Evolutionary conservation across 2,888 invertebrate species (phyloP), one percentile per base, ranked within the genome.

Genomic region (Flabesymbios commensalis): DNA sequence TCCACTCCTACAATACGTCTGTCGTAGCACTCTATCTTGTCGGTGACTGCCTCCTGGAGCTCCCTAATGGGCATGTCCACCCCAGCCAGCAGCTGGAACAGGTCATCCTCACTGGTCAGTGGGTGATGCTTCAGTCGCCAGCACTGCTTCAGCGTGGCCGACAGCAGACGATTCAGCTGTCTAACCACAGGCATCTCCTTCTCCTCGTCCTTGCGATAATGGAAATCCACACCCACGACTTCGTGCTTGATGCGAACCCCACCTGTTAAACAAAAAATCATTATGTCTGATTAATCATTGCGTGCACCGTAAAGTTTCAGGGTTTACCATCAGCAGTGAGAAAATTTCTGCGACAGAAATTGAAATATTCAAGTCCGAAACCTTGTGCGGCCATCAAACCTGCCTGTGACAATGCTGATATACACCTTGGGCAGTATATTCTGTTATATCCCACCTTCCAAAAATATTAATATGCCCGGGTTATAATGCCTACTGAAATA

Each of bases 91-190:
- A 53, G 17, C 17, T 58, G 56, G 39, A 26, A 56, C 41, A 65
- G 62, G 59, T 70, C 66, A 10, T 31, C 47, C 2, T 63, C 56
- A 14, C 17, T 26, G 22, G 64, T 63, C 22, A 69, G 58, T 10
- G 67, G 59, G 57, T 70, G 70, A 47, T 65, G 67, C 49, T 70
- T 70, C 14, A 64, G 56, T 4, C 70, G 64, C 67, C 67, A 67
- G 49, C 69, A 66, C 45, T 67, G 69, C 19, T 64, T 57, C 48
- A 70, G 31, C 24, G 49, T 45, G 10, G 63, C 33, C n/a, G 45
- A 42, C 19, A 70, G 52, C 48, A 70, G 59, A 10, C 29, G 28
- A 48, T 66, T 59, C 41, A 70, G 53, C 4, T 28, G 39, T 2
- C 61, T 45, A 39, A 54, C 32, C 5, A 57, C 55, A 1, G 57